A percentile compares a stretch with the other conserved stretches of the same genome.
Evolutionary conservation across 2,888 invertebrate species (phyloP).

Genomic region (Hydrotaea cyrtoneurina): DNA sequence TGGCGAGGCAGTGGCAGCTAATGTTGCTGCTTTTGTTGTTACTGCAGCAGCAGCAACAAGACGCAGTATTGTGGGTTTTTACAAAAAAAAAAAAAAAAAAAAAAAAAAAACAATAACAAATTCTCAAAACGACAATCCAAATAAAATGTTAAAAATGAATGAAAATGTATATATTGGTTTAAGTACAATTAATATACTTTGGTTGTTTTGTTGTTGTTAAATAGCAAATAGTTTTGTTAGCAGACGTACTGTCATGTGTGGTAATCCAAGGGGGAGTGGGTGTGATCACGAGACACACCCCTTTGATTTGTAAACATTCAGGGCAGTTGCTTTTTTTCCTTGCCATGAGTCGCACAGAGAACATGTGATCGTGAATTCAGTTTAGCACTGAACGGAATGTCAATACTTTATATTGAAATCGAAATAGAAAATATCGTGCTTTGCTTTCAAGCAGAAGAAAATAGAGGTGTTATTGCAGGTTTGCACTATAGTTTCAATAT

Average conservation of each 20-base stretch:
- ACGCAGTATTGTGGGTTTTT: not conserved
- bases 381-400: not conserved
- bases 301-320: not conserved
- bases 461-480: too few relatives aligned
- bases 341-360: not conserved
- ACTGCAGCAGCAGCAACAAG: not conserved
- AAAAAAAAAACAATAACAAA: too few relatives aligned
- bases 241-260: not conserved
- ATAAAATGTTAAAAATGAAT: not conserved
- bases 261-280: not conserved
- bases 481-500: too few relatives aligned
- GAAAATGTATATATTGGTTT: not conserved
- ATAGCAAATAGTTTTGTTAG: not conserved
- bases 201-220: too few relatives aligned
- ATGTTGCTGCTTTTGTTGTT: not conserved
- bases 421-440: too few relatives aligned
- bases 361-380: conserved; percentile 18
- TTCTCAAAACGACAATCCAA: not conserved
- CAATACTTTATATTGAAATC: not conserved
- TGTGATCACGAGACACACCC: conserved; percentile 15
- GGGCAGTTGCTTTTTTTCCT: not conserved
- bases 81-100: too few relatives aligned
- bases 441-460: too few relatives aligned
- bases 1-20: too few relatives aligned
- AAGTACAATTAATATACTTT: not conserved